These are phyloP conservation scores for Potorous gilbertii DNA, from an alignment of 2,797 vertebrate species.

Conservation along the genomic window DNA sequence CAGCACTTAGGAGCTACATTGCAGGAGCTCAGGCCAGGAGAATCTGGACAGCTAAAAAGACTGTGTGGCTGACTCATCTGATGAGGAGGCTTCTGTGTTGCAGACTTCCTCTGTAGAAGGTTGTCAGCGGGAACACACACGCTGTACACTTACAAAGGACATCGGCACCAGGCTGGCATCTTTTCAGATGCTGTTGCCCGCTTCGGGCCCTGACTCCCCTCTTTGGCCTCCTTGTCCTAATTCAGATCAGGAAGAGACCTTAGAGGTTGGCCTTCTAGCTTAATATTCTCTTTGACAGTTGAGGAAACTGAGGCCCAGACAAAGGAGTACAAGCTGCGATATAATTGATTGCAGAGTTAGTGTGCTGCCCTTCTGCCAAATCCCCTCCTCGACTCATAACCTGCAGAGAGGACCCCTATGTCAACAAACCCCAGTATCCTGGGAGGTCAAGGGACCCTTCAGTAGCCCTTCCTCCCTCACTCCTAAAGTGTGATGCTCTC, in stretches of 20 bases:
- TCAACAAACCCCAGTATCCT: neutral
- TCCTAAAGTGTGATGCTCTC: neutral
- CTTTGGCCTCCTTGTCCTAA: neutral
- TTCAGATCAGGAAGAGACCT: neutral
- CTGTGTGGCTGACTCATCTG: neutral
- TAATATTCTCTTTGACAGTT: neutral
- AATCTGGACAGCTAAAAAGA: neutral
- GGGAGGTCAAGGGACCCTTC: neutral
- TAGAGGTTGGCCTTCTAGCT: too few species aligned
- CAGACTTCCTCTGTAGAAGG: neutral
- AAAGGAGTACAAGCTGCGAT: neutral
- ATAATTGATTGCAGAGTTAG: neutral
- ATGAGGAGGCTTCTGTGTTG: neutral
- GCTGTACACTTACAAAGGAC: too few species aligned
- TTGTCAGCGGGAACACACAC: too few species aligned
- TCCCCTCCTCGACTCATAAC: neutral
- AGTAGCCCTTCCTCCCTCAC: neutral
- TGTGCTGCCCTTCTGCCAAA: slow-evolving; percentile 5
- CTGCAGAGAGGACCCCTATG: neutral
- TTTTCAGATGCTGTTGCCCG: neutral
- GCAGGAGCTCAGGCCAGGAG: neutral
- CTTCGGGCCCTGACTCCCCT: neutral
- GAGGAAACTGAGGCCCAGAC: neutral
- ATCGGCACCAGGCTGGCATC: neutral
- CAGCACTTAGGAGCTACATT: neutral